These are phyloP conservation scores for Holothuria scabra DNA, from an alignment of 53 echinoderm and acorn worm genomes.

Conservation along the genomic window DNA sequence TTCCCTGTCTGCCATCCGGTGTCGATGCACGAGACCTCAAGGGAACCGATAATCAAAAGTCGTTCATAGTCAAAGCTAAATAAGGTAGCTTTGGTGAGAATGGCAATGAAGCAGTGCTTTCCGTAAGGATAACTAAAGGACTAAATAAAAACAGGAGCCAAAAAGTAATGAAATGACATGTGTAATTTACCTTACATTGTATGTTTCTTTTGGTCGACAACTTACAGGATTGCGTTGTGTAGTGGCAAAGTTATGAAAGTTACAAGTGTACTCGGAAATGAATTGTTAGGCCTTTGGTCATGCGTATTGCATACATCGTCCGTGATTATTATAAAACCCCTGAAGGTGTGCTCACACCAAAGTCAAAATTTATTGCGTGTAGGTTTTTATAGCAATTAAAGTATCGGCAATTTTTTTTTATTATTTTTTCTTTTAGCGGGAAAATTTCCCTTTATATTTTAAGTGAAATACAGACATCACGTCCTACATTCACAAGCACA, in stretches of 20 bases:
- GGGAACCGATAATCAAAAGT: conserved; percentile 12
- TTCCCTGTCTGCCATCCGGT: conserved; percentile 1
- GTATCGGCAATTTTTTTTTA: too few species aligned
- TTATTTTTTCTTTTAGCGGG: too few species aligned
- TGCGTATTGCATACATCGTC: neutral
- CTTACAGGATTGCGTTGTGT: neutral
- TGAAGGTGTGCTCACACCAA: too few species aligned
- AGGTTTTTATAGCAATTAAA: too few species aligned
- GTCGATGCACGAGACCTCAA: conserved; percentile 22
- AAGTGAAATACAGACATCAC: too few species aligned
- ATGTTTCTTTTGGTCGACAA: neutral
- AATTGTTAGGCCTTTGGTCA: neutral
- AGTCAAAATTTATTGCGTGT: too few species aligned
- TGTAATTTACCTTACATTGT: conserved; percentile 6
- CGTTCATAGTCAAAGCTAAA: neutral
- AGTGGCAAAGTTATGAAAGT: neutral
- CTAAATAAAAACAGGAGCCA: conserved; percentile 17
- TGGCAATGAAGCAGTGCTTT: neutral
- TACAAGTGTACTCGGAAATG: neutral
- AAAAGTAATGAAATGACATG: conserved; percentile 26
- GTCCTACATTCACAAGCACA: too few species aligned
- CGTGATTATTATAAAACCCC: too few species aligned
- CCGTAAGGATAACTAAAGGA: neutral
- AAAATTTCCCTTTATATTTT: too few species aligned
- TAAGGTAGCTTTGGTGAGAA: too few species aligned